Evolutionary conservation across 2,113 vertebrate species (phyloP).

Genomic region (Sciurus niger): DNA sequence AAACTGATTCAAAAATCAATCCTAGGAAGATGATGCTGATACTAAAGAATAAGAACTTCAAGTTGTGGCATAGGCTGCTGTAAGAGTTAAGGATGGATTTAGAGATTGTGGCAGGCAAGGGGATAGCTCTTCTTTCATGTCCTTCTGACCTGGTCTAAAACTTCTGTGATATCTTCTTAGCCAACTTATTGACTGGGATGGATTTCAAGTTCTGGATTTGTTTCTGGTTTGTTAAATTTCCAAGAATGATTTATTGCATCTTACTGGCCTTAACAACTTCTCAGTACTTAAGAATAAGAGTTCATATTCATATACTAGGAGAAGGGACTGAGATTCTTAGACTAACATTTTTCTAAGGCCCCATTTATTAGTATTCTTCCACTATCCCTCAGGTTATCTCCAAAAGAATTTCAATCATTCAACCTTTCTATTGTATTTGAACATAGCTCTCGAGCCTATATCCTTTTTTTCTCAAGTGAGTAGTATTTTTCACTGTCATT

Average conservation of each 20-base stretch:
- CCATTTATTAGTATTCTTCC: slow-evolving; percentile 56
- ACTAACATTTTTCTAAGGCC: not conserved
- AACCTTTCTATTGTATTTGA: slow-evolving; percentile 62
- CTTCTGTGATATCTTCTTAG: not conserved
- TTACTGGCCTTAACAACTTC: not conserved
- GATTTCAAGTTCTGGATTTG: slow-evolving; percentile 43
- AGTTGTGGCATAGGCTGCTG: not conserved
- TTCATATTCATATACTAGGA: not conserved
- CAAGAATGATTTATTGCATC: not conserved
- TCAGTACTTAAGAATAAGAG: not conserved
- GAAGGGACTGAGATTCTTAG: slow-evolving; percentile 13
- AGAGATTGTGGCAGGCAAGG: not conserved
- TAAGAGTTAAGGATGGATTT: not conserved
- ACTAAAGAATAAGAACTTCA: not conserved
- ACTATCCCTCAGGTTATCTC: slow-evolving; percentile 40
- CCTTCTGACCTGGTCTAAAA: not conserved
- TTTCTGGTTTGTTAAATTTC: slow-evolving; percentile 54
- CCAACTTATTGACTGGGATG: not conserved
- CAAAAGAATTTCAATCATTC: slow-evolving; percentile 60
- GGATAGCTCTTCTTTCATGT: not conserved
- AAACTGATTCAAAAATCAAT: not conserved
- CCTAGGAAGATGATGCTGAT: not conserved
- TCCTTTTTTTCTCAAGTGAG: slow-evolving; percentile 76
- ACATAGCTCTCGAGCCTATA: slow-evolving; percentile 76
- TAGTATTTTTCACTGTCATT: slow-evolving; percentile 82